Evolutionary conservation across 2,888 invertebrate species (phyloP).

Genomic region (Acanthoscelides obtectus): DNA sequence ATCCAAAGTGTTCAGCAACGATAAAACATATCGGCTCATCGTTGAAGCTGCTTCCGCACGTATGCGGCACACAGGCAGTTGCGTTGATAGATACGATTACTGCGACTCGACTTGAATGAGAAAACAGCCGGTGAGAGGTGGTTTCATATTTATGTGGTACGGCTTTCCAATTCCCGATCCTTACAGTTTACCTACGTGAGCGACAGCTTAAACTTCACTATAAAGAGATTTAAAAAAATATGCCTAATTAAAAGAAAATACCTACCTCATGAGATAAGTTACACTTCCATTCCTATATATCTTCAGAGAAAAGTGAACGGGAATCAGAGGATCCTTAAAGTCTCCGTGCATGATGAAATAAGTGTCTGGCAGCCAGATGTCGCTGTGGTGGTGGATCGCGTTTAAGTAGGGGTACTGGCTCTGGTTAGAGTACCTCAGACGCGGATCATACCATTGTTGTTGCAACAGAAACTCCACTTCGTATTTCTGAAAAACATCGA

Average conservation of each 20-base stretch:
- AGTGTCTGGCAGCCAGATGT: conserved; percentile 91
- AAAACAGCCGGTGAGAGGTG: too few species aligned
- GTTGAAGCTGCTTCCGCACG: too few species aligned
- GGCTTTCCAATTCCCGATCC: too few species aligned
- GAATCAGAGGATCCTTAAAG: conserved; percentile 90
- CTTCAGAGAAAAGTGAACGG: conserved; percentile 87
- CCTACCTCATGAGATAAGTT: conserved; percentile 85
- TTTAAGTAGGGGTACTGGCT: conserved; percentile 85
- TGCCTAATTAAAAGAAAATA: neutral
- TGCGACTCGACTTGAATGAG: too few species aligned
- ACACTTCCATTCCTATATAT: conserved; percentile 92
- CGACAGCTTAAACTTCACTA: too few species aligned
- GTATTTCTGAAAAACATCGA: conserved; percentile 76
- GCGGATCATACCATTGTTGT: conserved; percentile 90
- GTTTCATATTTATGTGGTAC: too few species aligned
- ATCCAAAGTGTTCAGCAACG: too few species aligned
- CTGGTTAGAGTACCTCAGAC: conserved; percentile 83
- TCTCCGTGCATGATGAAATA: conserved; percentile 97
- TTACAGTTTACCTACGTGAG: too few species aligned
- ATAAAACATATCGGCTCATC: too few species aligned
- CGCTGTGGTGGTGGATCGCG: conserved; percentile 88
- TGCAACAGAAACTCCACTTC: conserved; percentile 92
- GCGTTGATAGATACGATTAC: too few species aligned
- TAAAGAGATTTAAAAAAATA: too few species aligned
- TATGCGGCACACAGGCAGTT: too few species aligned